A percentile compares a stretch with the other conserved stretches of the same genome.
phyloP scores from a whole-genome alignment of 2,888 invertebrate genomes.

The Helleia helle region DNA sequence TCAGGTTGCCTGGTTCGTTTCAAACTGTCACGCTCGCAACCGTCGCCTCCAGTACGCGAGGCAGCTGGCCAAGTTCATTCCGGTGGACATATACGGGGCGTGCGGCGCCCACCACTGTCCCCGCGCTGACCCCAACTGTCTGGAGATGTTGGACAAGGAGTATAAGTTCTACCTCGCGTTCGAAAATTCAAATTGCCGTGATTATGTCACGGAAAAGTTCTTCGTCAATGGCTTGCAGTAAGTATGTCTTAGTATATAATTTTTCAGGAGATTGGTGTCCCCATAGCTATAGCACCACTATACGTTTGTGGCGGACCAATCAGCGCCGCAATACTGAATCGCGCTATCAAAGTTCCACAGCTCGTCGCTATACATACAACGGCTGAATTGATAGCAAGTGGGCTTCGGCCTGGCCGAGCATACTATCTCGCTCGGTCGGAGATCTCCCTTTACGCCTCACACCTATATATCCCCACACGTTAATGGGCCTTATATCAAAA shows the following conservation, averaged over 20 bases:
- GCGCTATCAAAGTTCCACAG: too few relatives aligned
- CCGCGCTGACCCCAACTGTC: slow-evolving; percentile 87
- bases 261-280: too few relatives aligned
- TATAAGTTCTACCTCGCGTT: slow-evolving; percentile 98
- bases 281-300: too few relatives aligned
- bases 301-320: too few relatives aligned
- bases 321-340: too few relatives aligned
- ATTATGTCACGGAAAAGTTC: slow-evolving; percentile 97
- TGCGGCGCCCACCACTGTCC: slow-evolving; percentile 92
- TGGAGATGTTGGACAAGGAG: slow-evolving; percentile 90
- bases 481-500: too few relatives aligned
- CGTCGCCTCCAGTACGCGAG: slow-evolving; percentile 90
- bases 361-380: too few relatives aligned
- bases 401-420: too few relatives aligned
- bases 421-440: too few relatives aligned
- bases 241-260: slow-evolving; percentile 54
- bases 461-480: too few relatives aligned
- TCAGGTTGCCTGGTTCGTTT: slow-evolving; percentile 97
- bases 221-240: slow-evolving; percentile 94
- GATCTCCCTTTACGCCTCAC: too few relatives aligned
- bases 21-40: slow-evolving; percentile 96
- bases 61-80: slow-evolving; percentile 88
- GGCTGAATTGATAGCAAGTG: too few relatives aligned
- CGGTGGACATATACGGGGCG: slow-evolving; percentile 92
- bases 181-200: slow-evolving; percentile 96